These are phyloP conservation scores for Peromyscus melanophrys DNA, from an alignment of 2,797 vertebrate species.

Conservation along the genomic window DNA sequence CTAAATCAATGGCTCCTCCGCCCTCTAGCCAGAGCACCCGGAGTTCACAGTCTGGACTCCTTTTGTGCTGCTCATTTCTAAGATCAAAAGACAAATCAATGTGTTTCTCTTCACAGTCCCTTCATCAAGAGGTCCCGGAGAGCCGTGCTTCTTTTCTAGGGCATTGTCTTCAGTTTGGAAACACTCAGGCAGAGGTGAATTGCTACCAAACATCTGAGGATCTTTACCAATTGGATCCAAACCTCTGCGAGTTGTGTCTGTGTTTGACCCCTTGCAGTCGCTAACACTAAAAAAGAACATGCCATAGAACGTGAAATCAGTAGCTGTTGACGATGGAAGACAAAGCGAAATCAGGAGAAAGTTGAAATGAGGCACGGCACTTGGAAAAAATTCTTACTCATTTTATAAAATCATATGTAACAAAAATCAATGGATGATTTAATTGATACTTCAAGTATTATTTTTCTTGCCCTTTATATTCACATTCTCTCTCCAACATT, in stretches of 20 bases:
- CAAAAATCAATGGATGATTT: background rate
- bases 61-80: background rate
- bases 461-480: background rate
- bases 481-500: background rate
- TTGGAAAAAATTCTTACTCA: background rate
- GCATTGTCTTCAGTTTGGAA: background rate
- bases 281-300: background rate
- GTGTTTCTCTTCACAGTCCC: background rate
- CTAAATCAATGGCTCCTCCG: background rate
- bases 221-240: background rate
- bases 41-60: background rate
- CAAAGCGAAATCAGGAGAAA: background rate
- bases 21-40: background rate
- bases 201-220: background rate
- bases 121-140: background rate
- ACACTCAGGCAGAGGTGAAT: background rate
- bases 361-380: background rate
- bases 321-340: background rate
- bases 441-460: background rate
- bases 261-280: background rate
- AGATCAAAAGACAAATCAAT: background rate
- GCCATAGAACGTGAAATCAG: background rate
- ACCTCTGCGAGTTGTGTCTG: background rate
- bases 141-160: background rate
- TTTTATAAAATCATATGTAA: constrained; percentile 20